Base-by-base conservation (phyloP, 2,797 vertebrate genomes). In the Gymnoscopelus braueri region DNA sequence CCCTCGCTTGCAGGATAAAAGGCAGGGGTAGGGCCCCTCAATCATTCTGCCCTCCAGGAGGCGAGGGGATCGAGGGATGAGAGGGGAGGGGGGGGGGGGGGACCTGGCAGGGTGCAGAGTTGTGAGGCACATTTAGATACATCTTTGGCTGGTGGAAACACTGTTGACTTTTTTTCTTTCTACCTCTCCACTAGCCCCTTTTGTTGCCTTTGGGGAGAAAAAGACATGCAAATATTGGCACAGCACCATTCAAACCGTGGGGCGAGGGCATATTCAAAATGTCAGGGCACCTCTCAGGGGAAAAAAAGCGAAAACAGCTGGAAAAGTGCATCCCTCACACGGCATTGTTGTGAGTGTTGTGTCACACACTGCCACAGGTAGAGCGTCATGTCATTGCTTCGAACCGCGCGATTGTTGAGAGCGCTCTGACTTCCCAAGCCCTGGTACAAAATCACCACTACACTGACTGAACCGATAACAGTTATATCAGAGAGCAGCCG, bases 31-130 rank as follows among this genome's bases (percentile, higher is more conserved):
- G 89, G 70, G 78, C 87, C 87, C 86, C 91, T 92, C 90, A 87
- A 92, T 93, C 91, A 86, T 81, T 73, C 81, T 82, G 72, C 91
- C 90, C 91, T 92, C 90, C 91, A 91, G 93, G 92, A 91, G 93
- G 89, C n/a, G 60, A 85, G 83, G 74, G 75, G 88, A 89, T 88
- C 72, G 79, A 87, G 83, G 88, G 84, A 92, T 91, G 89, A 91
- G 88, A 89, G 83, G 60, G 78, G 83, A 63, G 70, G 75, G 72
- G 79, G 59, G 13, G 10, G 11, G 56, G 58, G 29, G n/a, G 47
- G 55, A 63, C 85, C 75, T 90, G 51, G 91, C 90, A 86, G 92
- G 92, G 89, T 88, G 89, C 86, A 80, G 73, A 87, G 89, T 91
- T 90, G 90, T 91, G 89, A 92, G 87, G 88, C 86, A 89, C 84